phyloP scores from a whole-genome alignment of 2,797 vertebrate genomes.

The Scolopax rusticola region DNA sequence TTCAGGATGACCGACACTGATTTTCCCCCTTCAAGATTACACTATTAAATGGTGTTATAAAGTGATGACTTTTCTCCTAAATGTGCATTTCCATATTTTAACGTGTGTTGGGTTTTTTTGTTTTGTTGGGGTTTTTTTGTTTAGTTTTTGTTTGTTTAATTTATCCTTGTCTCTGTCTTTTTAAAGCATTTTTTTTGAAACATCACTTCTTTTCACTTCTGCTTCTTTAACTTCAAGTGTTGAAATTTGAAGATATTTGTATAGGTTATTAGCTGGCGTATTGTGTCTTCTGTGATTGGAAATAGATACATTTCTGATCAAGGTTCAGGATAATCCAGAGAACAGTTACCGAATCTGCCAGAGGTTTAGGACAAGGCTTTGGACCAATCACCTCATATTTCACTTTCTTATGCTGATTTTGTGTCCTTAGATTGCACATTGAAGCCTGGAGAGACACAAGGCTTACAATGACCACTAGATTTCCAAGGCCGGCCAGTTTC shows the following conservation, averaged over 20 bases:
- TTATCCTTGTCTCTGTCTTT: not conserved
- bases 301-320: not conserved
- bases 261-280: not conserved
- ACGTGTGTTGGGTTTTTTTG: not conserved
- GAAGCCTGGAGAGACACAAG: fast-evolving
- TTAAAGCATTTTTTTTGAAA: not conserved
- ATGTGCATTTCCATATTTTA: not conserved
- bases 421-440: not conserved
- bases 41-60: not conserved
- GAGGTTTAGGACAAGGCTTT: not conserved
- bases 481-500: not conserved
- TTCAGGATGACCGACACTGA: not conserved
- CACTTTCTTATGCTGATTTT: not conserved
- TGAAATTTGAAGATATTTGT: not conserved
- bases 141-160: not conserved
- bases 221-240: not conserved
- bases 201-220: not conserved
- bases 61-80: not conserved
- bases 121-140: too few species aligned
- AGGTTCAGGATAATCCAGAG: not conserved
- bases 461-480: not conserved
- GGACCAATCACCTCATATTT: not conserved
- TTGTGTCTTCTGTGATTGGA: not conserved
- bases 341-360: not conserved
- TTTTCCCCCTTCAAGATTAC: not conserved